A percentile compares a stretch with the other conserved stretches of the same genome.
Conservation (phyloP, 2,888 invertebrate genomes). For the Tipula vernalis region DNA sequence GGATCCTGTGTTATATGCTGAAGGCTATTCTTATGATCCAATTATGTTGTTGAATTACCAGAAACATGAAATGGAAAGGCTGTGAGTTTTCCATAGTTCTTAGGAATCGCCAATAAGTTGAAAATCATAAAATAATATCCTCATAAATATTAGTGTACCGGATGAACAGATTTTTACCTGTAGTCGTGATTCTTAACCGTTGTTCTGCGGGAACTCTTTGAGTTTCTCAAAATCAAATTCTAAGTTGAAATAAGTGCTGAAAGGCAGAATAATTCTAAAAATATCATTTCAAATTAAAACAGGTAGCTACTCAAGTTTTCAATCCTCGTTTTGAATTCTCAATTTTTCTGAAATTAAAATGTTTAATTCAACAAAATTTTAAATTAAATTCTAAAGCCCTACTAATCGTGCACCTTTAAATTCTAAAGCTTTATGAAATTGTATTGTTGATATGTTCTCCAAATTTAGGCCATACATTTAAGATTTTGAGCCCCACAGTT, state of each 20-base stretch:
- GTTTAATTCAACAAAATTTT: no score
- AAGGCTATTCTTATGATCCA: slow-evolving; percentile 13
- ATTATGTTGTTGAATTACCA: slow-evolving; percentile 17
- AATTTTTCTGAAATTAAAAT: no score
- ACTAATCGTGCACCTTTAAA: no score
- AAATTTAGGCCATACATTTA: background rate
- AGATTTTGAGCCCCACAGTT: background rate
- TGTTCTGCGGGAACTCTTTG: background rate
- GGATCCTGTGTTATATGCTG: slow-evolving; percentile 15
- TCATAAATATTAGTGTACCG: background rate
- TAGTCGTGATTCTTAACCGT: background rate
- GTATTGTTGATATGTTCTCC: no score
- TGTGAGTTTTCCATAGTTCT: slow-evolving; percentile 20
- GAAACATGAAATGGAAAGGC: slow-evolving; percentile 21
- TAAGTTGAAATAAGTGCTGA: no score
- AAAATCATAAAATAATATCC: background rate
- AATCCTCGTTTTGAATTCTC: no score
- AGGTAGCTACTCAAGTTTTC: no score
- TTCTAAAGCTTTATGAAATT: no score
- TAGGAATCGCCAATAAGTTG: background rate
- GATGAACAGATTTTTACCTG: background rate
- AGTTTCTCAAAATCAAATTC: no score
- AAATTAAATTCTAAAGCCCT: no score
- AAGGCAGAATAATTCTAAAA: no score
- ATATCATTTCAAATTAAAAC: no score